Evolutionary conservation across 2,888 invertebrate species (phyloP).

Genomic region (Caenorhabditis sp.): DNA sequence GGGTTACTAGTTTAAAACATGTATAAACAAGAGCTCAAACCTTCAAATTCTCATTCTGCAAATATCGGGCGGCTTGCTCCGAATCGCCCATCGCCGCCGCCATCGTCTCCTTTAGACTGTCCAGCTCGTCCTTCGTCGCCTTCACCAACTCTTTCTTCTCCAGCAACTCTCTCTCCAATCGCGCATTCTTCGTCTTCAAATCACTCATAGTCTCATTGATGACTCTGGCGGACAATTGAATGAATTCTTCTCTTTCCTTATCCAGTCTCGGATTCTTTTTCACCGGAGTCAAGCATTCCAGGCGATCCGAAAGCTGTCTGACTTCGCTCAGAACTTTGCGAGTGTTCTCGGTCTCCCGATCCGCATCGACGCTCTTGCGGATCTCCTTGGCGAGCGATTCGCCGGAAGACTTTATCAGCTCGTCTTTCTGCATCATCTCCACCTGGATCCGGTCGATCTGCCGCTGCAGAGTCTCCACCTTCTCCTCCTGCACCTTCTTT

Average conservation of each 20-base stretch:
- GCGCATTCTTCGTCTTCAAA: conserved; percentile 19
- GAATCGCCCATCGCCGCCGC: conserved; percentile 41
- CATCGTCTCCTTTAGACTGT: conserved; percentile 83
- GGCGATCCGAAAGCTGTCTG: conserved; percentile 16
- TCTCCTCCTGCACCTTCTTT: conserved; percentile 3
- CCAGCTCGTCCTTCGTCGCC: conserved; percentile 66
- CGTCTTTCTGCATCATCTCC: not conserved
- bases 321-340: conserved; percentile 41
- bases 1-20: not conserved
- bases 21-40: conserved; percentile 23
- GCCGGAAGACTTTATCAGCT: not conserved
- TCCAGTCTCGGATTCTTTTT: not conserved
- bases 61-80: conserved; percentile 47
- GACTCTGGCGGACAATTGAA: conserved; percentile 41
- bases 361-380: conserved; percentile 15
- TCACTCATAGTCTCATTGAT: conserved; percentile 38
- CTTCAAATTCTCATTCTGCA: conserved; percentile 58
- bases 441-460: not conserved
- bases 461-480: not conserved
- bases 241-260: conserved; percentile 20
- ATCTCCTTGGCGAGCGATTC: not conserved
- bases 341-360: conserved; percentile 11
- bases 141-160: conserved; percentile 32
- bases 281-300: conserved; percentile 44
- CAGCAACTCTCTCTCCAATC: conserved; percentile 18